Evolutionary conservation across 2,113 vertebrate genomes (phyloP).

Genomic region (Oceanodroma tethys): DNA sequence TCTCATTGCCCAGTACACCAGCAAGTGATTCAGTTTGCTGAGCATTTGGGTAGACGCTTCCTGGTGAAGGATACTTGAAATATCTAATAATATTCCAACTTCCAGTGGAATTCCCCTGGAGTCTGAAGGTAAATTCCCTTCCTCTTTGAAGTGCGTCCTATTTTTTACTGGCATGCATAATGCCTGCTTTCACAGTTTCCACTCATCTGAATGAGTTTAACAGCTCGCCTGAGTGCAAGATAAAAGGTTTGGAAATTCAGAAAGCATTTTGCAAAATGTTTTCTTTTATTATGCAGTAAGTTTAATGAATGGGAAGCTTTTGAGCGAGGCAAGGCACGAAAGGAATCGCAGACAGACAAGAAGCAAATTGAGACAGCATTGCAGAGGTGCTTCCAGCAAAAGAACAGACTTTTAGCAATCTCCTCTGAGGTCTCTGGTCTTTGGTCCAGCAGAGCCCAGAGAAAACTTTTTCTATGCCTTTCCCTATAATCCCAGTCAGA

Average conservation of each 20-base stretch:
- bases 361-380: neutral
- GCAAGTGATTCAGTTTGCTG: neutral
- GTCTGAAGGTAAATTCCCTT: conserved; percentile 18
- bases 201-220: neutral
- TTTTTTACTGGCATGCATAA: neutral
- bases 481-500: neutral
- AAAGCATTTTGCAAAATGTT: neutral
- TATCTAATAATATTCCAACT: neutral
- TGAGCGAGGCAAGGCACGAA: neutral
- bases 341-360: rapidly evolving
- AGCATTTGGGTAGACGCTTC: neutral
- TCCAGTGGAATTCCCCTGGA: neutral
- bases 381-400: neutral
- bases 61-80: neutral
- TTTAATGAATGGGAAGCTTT: neutral
- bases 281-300: neutral
- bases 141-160: neutral
- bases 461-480: neutral
- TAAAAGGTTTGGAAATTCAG: neutral
- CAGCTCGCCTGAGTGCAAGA: neutral
- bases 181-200: neutral
- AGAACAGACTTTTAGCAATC: neutral
- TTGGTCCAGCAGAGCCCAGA: neutral
- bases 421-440: neutral
- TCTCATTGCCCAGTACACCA: neutral